Evolutionary conservation across 2,113 vertebrate species (phyloP).

Genomic region (Rafetus swinhoei): DNA sequence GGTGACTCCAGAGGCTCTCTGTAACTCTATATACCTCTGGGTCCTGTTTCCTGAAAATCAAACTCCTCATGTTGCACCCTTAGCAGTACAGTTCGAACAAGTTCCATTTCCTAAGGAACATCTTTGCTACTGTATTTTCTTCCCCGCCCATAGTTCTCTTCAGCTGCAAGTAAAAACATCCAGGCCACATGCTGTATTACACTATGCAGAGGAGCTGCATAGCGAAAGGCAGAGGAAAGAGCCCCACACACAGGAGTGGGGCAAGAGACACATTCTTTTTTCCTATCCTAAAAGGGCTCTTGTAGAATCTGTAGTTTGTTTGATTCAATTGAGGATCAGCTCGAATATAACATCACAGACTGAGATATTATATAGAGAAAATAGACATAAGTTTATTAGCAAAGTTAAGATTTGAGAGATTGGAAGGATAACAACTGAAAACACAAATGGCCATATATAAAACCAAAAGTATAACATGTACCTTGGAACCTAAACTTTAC

Average conservation of each 20-base stretch:
- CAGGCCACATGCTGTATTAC: rapidly evolving
- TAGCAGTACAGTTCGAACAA: not conserved
- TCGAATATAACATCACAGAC: no score
- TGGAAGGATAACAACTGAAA: no score
- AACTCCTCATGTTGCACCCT: not conserved
- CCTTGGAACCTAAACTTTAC: no score
- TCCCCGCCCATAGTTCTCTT: not conserved
- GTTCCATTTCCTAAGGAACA: not conserved
- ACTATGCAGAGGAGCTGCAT: rapidly evolving
- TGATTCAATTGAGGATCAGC: no score
- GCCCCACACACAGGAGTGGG: rapidly evolving
- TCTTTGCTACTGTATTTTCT: not conserved
- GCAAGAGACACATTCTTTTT: not conserved
- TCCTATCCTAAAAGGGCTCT: not conserved
- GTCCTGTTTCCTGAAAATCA: not conserved
- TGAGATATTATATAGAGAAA: no score
- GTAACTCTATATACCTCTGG: not conserved
- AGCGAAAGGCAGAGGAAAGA: not conserved
- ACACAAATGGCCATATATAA: no score
- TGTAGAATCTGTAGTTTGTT: not conserved
- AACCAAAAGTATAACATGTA: no score
- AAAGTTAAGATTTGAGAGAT: no score
- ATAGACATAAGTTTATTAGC: no score
- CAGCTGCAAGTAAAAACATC: not conserved
- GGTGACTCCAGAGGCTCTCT: not conserved